Evolutionary conservation across 2,113 vertebrate species (phyloP).

Genomic region (Myrmecobius fasciatus): DNA sequence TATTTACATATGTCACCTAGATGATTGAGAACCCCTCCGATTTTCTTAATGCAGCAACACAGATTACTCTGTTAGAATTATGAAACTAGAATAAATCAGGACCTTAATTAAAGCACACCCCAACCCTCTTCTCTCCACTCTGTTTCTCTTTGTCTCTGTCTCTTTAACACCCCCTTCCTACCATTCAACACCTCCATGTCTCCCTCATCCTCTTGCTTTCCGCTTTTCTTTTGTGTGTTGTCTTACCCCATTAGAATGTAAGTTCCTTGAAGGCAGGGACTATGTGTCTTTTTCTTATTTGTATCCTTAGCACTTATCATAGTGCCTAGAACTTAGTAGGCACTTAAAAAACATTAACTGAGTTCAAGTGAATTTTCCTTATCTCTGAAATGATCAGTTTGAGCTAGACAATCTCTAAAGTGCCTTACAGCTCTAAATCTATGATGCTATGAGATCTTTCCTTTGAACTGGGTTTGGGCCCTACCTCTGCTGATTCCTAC

Average conservation of each 20-base stretch:
- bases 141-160: not conserved
- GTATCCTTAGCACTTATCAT: not conserved
- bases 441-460: not conserved
- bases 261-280: not conserved
- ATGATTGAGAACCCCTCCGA: not conserved
- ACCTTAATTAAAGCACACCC: not conserved
- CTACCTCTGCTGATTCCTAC: not conserved
- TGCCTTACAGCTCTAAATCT: not conserved
- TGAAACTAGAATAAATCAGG: not conserved
- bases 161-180: not conserved
- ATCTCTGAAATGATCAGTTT: not conserved
- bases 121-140: not conserved
- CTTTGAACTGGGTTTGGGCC: not conserved
- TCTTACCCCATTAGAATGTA: not conserved
- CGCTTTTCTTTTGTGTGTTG: not conserved
- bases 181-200: not conserved
- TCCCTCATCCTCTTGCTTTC: not conserved
- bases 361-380: not conserved
- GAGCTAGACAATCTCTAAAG: not conserved
- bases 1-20: not conserved
- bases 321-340: not conserved
- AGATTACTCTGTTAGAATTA: not conserved
- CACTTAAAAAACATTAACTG: not conserved
- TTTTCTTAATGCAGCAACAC: not conserved
- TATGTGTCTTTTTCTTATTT: not conserved